Evolutionary conservation across 53 echinoderm and acorn worm genomes (phyloP), one percentile per base, ranked within the genome.

Genomic region (Actinopyga echinites): DNA sequence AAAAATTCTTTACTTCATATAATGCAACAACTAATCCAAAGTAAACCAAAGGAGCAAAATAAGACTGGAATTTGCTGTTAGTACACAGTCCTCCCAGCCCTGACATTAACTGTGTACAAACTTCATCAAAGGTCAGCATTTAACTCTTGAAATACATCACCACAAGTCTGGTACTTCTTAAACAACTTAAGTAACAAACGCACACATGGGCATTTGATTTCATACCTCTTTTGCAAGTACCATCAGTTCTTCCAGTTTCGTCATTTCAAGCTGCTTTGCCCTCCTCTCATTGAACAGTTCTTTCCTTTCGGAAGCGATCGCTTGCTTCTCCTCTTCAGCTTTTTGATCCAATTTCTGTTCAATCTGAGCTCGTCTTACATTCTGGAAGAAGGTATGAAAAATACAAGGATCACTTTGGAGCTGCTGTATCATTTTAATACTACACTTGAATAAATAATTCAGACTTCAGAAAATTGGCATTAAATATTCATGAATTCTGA

Each of bases 151-250:
- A n/a, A n/a, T n/a, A n/a, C n/a, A n/a, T n/a, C n/a, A n/a, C n/a
- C n/a, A n/a, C n/a, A n/a, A n/a, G n/a, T n/a, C n/a, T n/a, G n/a
- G n/a, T n/a, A 40, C 8, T 40, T 2, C 7, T 37, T 37, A 5
- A 37, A 3, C 37, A 37, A 40, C 40, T 3, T 40, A 49, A 49
- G 49, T 49, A 15, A 49, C 17, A 49, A 49, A 49, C 17, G 1
- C 17, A 8, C n/a, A 49, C 15, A 49, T 49, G 17, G 3, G 13
- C 17, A 6, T 13, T 49, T 49, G 15, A 9, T 30, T 17, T 25
- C 89, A 65, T 79, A 99, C 99, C 93, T 94, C 93, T 30, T 92
- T 86, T 19, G 99, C 95, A 12, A 99, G 65, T 34, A 88, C 92
- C 78, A 99, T 92, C 2, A 95, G 57, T 74, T 86, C 80, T 55